These are phyloP conservation scores for Phortica okadai DNA, from an alignment of 2,888 invertebrate genomes.

Conservation along the genomic window DNA sequence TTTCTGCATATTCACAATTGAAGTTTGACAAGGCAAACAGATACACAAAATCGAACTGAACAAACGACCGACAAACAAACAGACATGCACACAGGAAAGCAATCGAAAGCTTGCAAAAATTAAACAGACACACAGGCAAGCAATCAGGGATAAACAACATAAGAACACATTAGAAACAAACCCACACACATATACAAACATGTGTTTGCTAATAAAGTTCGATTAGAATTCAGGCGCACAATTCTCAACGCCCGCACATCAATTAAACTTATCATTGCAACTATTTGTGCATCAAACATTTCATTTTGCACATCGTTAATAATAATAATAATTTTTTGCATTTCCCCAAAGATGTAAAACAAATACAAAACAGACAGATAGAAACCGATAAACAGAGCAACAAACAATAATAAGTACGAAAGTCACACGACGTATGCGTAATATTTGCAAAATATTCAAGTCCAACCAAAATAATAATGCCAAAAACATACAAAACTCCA, in stretches of 20 bases:
- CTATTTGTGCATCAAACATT: slow-evolving; percentile 38
- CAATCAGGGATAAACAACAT: background rate
- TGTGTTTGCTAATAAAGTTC: background rate
- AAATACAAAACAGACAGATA: background rate
- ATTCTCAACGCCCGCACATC: slow-evolving; percentile 44
- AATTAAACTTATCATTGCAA: slow-evolving; percentile 64
- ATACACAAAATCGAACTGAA: slow-evolving; percentile 41
- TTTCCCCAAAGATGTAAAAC: slow-evolving; percentile 56
- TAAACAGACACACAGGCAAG: background rate
- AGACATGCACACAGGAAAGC: background rate
- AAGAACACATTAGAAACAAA: background rate
- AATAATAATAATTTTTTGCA: slow-evolving; percentile 52
- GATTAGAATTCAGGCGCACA: background rate
- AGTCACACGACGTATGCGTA: slow-evolving; percentile 57
- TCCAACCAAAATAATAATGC: background rate
- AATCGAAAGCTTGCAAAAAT: background rate
- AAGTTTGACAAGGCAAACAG: slow-evolving; percentile 54
- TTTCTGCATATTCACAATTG: background rate
- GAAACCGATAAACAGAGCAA: background rate
- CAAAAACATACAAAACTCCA: slow-evolving; percentile 59
- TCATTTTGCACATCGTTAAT: slow-evolving; percentile 18
- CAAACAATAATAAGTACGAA: background rate
- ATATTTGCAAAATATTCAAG: slow-evolving; percentile 56
- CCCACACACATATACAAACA: background rate
- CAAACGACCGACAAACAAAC: background rate